Evolutionary conservation across 2,113 vertebrate genomes (phyloP), one percentile per base, ranked within the genome.

Genomic region (Odocoileus hemionus): DNA sequence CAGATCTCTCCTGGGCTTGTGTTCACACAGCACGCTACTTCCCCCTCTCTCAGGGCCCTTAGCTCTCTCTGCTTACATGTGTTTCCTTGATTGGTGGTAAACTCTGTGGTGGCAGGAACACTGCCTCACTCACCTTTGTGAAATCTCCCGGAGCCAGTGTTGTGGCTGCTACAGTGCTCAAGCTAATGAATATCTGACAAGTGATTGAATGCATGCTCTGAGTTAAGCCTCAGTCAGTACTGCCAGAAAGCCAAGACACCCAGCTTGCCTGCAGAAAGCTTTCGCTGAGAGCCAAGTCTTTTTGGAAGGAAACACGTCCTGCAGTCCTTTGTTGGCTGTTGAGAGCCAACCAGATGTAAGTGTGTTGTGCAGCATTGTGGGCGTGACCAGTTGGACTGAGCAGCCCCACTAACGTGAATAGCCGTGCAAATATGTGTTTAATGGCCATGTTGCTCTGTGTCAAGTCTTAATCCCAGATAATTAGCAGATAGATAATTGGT

Each of bases 401-500:
- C 95, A 95, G 97, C 93, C 95, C 93, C 79, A 39, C 95, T 80
- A 90, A 98, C 97, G 92, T 98, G 98, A 97, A 98, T 98, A 97
- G 97, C 83, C 1, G 43, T 95, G 95, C 98, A 98, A 98, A 92
- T 98, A 98, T 98, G 98, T 98, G 87, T 94, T 98, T 98, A 98
- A 98, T 97, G 96, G 98, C 98, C 95, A 64, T 98, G 98, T 98
- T 93, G 17, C 95, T 98, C 97, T 25, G n/a, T 98, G 98, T 98
- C 97, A 88, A 97, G 95, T 96, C 97, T 96, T 98, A 98, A 98
- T 98, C 98, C 95, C 76, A 92, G 97, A 97, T 98, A 98, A 98
- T 98, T 98, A 98, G 97, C 97, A 97, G 98, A 98, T 97, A 97
- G 97, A 89, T 97, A 98, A 98, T 98, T 98, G 97, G 96, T 97